Conservation (phyloP, 2,113 vertebrate species). For the Pluvianellus socialis region DNA sequence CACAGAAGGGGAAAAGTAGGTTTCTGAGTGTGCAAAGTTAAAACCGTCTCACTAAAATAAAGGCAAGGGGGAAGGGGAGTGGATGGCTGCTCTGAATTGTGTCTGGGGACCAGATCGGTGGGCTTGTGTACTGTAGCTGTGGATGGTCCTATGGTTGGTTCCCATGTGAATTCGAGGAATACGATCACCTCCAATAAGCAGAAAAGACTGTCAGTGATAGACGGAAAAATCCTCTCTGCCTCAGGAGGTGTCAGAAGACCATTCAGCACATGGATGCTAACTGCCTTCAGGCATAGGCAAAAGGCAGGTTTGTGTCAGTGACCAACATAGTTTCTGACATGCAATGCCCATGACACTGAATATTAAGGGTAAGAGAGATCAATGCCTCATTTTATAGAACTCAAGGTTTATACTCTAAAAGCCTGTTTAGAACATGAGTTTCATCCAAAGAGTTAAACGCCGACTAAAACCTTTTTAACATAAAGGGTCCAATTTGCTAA, state of each 20-base stretch:
- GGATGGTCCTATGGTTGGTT: neutral
- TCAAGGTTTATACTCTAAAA: conserved; percentile 6
- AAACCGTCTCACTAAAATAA: neutral
- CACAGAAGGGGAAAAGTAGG: neutral
- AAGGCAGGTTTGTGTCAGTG: neutral
- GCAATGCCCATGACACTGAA: neutral
- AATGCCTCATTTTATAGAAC: conserved; percentile 7
- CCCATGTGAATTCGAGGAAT: neutral
- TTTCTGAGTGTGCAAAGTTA: neutral
- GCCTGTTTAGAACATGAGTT: neutral
- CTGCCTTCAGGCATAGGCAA: neutral
- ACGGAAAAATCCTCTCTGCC: neutral
- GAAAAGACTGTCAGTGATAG: neutral
- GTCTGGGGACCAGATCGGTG: neutral
- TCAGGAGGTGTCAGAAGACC: neutral
- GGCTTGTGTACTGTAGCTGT: neutral
- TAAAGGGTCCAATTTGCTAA: conserved; percentile 53
- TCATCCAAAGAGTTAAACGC: conserved; percentile 44
- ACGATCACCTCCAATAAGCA: neutral
- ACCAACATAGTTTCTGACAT: neutral
- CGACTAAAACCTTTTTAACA: conserved; percentile 52
- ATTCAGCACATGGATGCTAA: neutral
- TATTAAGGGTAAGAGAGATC: conserved; percentile 44
- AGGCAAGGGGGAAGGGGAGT: neutral
- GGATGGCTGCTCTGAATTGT: neutral